phyloP scores from a whole-genome alignment of 2,797 vertebrate genomes.

The Enteromius mattozi region DNA sequence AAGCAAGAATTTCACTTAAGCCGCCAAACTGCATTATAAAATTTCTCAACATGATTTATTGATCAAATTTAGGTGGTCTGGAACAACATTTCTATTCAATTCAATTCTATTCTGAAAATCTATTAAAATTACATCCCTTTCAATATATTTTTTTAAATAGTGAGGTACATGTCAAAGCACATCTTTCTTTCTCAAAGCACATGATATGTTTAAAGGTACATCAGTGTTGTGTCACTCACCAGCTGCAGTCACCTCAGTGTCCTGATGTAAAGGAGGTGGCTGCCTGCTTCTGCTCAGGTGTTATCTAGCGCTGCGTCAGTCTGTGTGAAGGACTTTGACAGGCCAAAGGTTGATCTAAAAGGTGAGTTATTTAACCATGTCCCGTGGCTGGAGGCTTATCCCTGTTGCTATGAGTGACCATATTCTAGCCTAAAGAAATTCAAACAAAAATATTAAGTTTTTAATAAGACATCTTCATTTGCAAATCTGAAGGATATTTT shows the following conservation, averaged over 20 bases:
- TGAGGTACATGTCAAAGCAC: neutral
- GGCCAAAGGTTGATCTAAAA: conserved; percentile 92
- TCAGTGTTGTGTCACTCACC: conserved; percentile 69
- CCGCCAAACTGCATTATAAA: too few relatives aligned
- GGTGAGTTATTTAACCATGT: conserved; percentile 90
- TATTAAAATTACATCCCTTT: neutral
- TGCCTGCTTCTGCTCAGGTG: conserved; percentile 61
- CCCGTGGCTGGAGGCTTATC: conserved; percentile 51
- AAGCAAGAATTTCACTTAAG: neutral
- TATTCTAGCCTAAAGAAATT: neutral
- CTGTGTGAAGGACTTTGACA: conserved; percentile 84
- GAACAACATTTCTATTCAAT: neutral
- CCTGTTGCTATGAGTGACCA: conserved; percentile 35
- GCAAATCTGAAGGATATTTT: neutral
- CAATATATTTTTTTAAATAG: neutral
- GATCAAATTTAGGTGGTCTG: neutral
- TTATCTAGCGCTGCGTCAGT: conserved; percentile 76
- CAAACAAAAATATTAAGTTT: neutral
- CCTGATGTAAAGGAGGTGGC: conserved; percentile 61
- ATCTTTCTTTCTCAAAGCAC: neutral
- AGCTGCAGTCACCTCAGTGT: conserved; percentile 64
- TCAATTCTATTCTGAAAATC: neutral
- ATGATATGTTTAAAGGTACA: neutral
- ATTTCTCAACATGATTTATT: neutral
- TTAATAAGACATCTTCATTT: neutral